Evolutionary conservation across 2,113 vertebrate genomes (phyloP).

Genomic region (Rhinoderma darwinii): DNA sequence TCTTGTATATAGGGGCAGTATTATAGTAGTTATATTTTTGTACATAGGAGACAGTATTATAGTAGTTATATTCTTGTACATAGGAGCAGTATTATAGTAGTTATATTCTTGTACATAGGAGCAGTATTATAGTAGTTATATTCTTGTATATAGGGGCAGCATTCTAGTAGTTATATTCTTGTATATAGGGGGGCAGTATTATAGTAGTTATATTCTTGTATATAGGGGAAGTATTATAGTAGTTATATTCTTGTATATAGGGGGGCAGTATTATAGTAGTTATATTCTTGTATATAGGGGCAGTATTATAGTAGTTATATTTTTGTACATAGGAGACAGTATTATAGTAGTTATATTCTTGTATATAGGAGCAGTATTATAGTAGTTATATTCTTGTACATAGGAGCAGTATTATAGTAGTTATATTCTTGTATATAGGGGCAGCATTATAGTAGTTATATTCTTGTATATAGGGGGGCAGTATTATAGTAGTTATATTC

Average conservation of each 20-base stretch:
- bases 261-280: not conserved
- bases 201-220: not conserved
- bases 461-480: not conserved
- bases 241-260: slow-evolving; percentile 1
- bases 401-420: not conserved
- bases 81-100: not conserved
- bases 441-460: not conserved
- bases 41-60: slow-evolving; percentile 3
- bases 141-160: not conserved
- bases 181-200: not conserved
- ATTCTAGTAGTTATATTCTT: not conserved
- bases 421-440: not conserved
- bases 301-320: slow-evolving; percentile 1
- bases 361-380: not conserved
- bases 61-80: not conserved
- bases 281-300: not conserved
- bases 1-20: not conserved
- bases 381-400: slow-evolving; percentile 2
- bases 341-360: slow-evolving; percentile 7
- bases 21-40: slow-evolving; percentile 1
- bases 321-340: not conserved
- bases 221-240: not conserved
- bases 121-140: slow-evolving; percentile 3
- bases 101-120: not conserved
- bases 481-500: slow-evolving; percentile 11